Conservation (phyloP, 2,888 invertebrate species). For the Tenodera sinensis region DNA sequence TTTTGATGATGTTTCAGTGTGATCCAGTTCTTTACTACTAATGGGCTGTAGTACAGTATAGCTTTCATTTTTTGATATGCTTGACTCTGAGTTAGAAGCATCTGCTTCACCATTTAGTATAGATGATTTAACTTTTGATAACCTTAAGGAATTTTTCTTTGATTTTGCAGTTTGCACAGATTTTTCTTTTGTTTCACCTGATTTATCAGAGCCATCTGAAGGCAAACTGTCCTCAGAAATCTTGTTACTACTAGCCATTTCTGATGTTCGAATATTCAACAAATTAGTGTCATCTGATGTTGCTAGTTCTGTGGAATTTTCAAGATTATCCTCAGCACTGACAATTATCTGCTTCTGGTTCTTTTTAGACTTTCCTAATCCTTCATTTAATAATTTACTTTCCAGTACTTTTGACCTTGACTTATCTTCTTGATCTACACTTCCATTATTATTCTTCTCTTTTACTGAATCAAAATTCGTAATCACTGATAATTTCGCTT, state of each 20-base stretch:
- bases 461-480: background rate
- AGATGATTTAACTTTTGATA: background rate
- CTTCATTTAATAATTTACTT: background rate
- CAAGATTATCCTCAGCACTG: background rate
- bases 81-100: background rate
- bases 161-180: background rate
- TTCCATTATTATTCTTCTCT: background rate
- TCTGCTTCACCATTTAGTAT: background rate
- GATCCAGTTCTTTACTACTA: background rate
- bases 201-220: background rate
- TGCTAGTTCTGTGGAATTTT: background rate
- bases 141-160: background rate
- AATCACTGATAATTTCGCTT: background rate
- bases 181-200: background rate
- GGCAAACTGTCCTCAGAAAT: background rate
- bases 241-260: too few species aligned
- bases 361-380: background rate
- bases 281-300: background rate
- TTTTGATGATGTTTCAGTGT: background rate
- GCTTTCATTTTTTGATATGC: background rate
- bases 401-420: background rate
- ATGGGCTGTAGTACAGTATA: too few species aligned
- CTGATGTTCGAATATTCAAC: background rate
- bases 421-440: too few species aligned
- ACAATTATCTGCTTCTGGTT: background rate